Percentiles rank a stretch among this genome's conserved stretches.
Evolutionary conservation across 2,888 invertebrate genomes (phyloP).

Genomic region (Cataglyphis rosenhaueri): DNA sequence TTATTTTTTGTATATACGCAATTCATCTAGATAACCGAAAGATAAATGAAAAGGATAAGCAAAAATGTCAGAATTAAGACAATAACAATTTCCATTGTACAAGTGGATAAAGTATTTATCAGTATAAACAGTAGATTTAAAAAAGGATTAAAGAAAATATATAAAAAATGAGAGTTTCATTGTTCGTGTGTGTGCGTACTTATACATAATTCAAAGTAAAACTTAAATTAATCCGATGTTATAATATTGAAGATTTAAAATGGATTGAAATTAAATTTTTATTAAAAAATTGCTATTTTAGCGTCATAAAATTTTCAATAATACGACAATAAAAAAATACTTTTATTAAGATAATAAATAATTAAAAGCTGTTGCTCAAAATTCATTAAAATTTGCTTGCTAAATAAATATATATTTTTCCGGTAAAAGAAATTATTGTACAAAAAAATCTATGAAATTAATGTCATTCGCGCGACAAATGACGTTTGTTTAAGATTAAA

Average conservation of each 20-base stretch:
- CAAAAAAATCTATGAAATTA: neutral
- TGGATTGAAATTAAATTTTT: neutral
- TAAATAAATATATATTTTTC: constrained; percentile 8
- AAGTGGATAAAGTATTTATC: neutral
- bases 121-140: neutral
- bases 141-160: neutral
- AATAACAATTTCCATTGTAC: neutral
- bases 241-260: neutral
- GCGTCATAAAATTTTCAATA: neutral
- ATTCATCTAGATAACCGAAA: neutral
- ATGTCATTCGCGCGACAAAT: neutral
- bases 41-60: constrained; percentile 1
- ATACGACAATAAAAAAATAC: neutral
- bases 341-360: neutral
- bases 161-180: neutral
- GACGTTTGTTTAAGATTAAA: neutral
- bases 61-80: neutral
- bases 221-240: neutral
- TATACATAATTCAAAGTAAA: neutral
- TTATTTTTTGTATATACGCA: neutral
- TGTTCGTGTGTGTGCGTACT: neutral
- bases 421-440: neutral
- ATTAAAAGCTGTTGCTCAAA: neutral
- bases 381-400: neutral
- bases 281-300: neutral